Conservation (phyloP, 1,140 invertebrate species). For the Rhagoletis zephyria region DNA sequence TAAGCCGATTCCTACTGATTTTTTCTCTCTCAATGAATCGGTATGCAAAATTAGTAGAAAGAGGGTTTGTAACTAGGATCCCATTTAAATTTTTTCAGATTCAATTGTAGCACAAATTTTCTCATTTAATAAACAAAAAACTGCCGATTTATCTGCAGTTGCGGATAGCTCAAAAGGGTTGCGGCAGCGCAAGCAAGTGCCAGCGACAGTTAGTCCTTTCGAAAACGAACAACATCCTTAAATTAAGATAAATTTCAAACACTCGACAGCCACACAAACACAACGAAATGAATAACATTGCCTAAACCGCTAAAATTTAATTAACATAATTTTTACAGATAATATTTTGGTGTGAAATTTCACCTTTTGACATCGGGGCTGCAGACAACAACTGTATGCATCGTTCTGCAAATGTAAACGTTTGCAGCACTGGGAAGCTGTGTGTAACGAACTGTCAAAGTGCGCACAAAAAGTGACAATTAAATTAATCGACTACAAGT, state of each 20-base stretch:
- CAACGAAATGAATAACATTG: not conserved
- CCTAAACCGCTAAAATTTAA: slow-evolving; percentile 16
- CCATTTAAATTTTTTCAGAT: no score
- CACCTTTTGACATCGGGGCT: slow-evolving; percentile 67
- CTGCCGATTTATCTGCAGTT: no score
- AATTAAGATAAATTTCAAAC: slow-evolving; percentile 24
- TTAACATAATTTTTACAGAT: slow-evolving; percentile 52
- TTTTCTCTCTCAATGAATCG: no score
- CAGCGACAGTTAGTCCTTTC: no score
- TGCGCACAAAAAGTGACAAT: slow-evolving; percentile 62
- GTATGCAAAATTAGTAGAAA: no score
- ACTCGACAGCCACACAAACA: slow-evolving; percentile 12
- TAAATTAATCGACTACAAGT: slow-evolving; percentile 69
- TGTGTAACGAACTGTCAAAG: slow-evolving; percentile 13
- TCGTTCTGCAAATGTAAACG: not conserved
- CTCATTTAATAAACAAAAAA: no score
- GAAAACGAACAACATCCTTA: not conserved
- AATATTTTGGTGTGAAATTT: slow-evolving; percentile 71
- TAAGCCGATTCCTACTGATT: no score
- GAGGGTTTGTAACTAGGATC: no score
- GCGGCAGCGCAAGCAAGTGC: no score
- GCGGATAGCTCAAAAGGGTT: no score
- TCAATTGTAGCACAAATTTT: no score
- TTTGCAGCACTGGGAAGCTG: not conserved
- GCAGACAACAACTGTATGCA: slow-evolving; percentile 15